Evolutionary conservation across 2,113 vertebrate genomes (phyloP).

Genomic region (Gambusia holbrooki): DNA sequence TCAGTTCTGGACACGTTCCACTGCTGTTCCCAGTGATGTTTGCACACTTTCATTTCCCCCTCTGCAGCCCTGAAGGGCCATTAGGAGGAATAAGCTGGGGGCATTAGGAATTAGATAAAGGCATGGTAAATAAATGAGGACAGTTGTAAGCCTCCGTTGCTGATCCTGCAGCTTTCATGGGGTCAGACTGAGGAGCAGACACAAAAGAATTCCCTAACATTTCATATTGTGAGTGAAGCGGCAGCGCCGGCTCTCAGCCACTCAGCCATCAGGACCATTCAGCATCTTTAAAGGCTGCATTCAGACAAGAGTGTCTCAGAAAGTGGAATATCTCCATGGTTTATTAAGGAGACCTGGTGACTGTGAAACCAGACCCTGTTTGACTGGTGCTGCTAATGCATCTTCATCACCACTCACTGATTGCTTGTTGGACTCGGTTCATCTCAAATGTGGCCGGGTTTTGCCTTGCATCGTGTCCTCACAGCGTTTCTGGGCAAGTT

Average conservation of each 20-base stretch:
- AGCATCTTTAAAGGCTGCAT: slow-evolving; percentile 15
- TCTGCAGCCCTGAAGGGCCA: neutral
- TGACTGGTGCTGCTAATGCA: neutral
- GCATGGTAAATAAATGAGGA: neutral
- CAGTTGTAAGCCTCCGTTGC: slow-evolving; percentile 1
- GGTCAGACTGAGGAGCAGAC: neutral
- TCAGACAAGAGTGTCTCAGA: slow-evolving; percentile 14
- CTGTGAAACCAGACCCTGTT: slow-evolving; percentile 5
- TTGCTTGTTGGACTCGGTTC: neutral
- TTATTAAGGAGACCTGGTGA: neutral
- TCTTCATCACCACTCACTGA: neutral
- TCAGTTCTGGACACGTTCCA: neutral
- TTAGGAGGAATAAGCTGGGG: slow-evolving; percentile 1
- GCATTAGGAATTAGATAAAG: slow-evolving; percentile 13
- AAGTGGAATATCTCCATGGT: neutral
- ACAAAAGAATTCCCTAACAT: slow-evolving; percentile 17
- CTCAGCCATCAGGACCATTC: slow-evolving; percentile 16
- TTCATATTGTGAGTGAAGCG: neutral
- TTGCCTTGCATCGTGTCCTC: no score
- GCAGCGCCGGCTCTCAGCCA: slow-evolving; percentile 3
- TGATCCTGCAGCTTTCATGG: slow-evolving; percentile 3
- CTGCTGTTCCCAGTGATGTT: neutral
- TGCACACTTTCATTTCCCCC: neutral
- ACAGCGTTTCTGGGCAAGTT: neutral
- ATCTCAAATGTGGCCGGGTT: neutral